Percentiles rank a stretch among this genome's conserved stretches.
phyloP scores from a whole-genome alignment of 2,888 invertebrate genomes.

The Tolmerus cingulatus region DNA sequence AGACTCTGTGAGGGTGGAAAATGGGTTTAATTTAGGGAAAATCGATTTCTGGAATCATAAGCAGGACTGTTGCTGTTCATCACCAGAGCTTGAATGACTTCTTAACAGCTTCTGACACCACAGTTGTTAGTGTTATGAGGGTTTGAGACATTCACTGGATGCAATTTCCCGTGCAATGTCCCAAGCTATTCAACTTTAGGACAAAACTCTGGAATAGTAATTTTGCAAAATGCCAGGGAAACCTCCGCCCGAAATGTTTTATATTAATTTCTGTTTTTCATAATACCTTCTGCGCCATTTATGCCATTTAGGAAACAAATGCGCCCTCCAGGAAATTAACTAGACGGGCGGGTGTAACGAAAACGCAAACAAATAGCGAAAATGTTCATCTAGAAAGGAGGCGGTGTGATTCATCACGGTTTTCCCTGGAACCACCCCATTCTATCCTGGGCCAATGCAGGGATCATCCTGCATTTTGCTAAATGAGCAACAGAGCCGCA shows the following conservation, averaged over 20 bases:
- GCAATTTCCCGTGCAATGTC: neutral
- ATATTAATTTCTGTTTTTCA: neutral
- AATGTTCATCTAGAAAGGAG: neutral
- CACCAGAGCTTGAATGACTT: neutral
- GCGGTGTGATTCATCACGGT: neutral
- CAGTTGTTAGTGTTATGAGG: neutral
- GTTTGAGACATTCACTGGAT: neutral
- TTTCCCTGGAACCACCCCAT: neutral
- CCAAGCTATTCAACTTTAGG: neutral
- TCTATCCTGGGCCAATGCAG: neutral
- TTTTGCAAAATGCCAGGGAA: neutral
- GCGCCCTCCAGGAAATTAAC: neutral
- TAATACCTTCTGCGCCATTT: neutral
- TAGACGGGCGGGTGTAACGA: neutral
- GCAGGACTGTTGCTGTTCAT: neutral
- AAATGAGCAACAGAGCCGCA: constrained; percentile 9
- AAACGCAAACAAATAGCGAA: neutral
- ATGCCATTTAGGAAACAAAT: neutral
- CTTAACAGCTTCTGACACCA: neutral
- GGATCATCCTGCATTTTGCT: neutral
- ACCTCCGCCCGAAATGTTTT: neutral
- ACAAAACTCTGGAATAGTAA: neutral
- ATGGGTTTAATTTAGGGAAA: neutral
- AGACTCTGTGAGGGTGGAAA: neutral
- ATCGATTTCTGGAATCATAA: neutral